A percentile compares a stretch with the other conserved stretches of the same genome.
phyloP scores from a whole-genome alignment of 2,888 invertebrate genomes.

The Heliconius cydno region DNA sequence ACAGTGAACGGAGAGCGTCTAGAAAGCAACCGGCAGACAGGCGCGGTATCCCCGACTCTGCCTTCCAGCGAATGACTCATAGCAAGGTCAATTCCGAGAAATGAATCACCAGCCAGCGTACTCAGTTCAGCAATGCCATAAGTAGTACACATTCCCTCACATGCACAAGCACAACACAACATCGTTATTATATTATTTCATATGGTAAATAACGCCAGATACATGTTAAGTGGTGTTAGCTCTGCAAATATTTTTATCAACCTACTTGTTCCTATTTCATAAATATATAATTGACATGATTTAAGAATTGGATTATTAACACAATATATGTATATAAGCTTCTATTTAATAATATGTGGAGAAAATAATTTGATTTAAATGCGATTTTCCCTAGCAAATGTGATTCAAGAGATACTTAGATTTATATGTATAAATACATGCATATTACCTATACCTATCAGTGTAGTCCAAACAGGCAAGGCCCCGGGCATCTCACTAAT shows the following conservation, averaged over 20 bases:
- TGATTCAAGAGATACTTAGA: no score
- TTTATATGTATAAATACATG: no score
- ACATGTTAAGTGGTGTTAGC: slow-evolving; percentile 16
- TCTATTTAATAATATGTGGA: not conserved
- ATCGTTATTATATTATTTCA: slow-evolving; percentile 53
- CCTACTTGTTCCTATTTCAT: slow-evolving; percentile 6
- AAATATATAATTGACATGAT: not conserved
- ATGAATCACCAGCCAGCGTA: slow-evolving; percentile 82
- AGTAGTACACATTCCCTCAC: slow-evolving; percentile 75
- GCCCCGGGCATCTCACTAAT: no score
- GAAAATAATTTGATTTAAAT: no score
- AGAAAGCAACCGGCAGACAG: slow-evolving; percentile 81
- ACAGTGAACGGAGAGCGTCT: slow-evolving; percentile 74
- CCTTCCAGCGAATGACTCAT: slow-evolving; percentile 84
- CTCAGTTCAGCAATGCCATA: slow-evolving; percentile 79
- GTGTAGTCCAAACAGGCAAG: no score
- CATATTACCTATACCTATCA: no score
- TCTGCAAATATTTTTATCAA: slow-evolving; percentile 14
- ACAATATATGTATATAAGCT: not conserved
- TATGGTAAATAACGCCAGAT: slow-evolving; percentile 55
- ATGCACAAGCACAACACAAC: slow-evolving; percentile 53
- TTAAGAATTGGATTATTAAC: not conserved
- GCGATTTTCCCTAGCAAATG: no score
- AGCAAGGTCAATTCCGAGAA: slow-evolving; percentile 85
- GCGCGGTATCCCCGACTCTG: slow-evolving; percentile 84